Evolutionary conservation across 2,113 vertebrate genomes (phyloP).

Genomic region (Cyanistes caeruleus): DNA sequence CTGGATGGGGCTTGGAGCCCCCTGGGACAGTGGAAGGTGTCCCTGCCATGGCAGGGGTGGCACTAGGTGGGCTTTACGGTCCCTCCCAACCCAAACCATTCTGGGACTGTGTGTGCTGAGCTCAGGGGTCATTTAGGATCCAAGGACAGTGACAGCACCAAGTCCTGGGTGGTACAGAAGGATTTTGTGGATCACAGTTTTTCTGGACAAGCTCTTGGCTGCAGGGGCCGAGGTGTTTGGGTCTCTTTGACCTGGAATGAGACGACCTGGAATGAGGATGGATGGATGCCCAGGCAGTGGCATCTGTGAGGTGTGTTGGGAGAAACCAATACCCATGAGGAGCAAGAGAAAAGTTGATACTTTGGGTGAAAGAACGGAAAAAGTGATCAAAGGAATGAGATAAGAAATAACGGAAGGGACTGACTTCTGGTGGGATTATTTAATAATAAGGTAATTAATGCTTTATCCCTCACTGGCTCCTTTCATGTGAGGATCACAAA

Average conservation of each 20-base stretch:
- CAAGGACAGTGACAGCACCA: not conserved
- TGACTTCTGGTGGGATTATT: not conserved
- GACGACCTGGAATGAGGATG: not conserved
- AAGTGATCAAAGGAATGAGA: not conserved
- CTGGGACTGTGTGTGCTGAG: not conserved
- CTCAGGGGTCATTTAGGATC: not conserved
- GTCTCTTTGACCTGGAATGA: not conserved
- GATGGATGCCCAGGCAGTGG: not conserved
- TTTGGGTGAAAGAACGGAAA: not conserved
- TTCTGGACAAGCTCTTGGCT: not conserved
- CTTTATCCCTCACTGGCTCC: not conserved
- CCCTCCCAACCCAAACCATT: not conserved
- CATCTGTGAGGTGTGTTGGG: fast-evolving
- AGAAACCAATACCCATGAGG: not conserved
- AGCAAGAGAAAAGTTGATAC: not conserved
- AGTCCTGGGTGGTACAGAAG: not conserved
- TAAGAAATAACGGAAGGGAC: not conserved
- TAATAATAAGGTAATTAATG: slow-evolving; percentile 24
- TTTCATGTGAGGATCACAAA: slow-evolving; percentile 15
- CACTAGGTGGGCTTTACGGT: fast-evolving
- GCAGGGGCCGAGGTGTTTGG: fast-evolving
- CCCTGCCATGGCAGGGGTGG: not conserved
- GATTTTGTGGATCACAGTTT: not conserved
- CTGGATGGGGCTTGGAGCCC: not conserved
- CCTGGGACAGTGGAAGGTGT: not conserved